These are phyloP conservation scores for Cremastobaeus sp. DNA, from an alignment of 2,888 invertebrate species.

Conservation along the genomic window DNA sequence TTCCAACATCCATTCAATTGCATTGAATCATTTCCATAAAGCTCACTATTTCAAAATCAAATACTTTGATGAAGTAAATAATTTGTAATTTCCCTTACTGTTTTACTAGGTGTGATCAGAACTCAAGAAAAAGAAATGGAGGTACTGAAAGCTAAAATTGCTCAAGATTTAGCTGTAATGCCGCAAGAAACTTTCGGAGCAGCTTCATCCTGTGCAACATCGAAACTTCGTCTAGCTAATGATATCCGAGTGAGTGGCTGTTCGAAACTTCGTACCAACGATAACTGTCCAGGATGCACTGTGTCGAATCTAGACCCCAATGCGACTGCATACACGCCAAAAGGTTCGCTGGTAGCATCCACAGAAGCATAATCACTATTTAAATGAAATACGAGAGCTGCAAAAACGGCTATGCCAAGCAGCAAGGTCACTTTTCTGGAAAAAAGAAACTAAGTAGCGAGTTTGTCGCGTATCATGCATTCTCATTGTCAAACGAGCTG, in stretches of 20 bases:
- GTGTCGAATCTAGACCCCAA: constrained; percentile 89
- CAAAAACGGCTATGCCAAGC: too few species aligned
- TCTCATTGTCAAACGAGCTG: constrained; percentile 30
- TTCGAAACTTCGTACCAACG: constrained; percentile 75
- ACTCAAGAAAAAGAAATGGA: constrained; percentile 94
- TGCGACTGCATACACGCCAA: constrained; percentile 94
- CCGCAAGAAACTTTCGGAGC: constrained; percentile 85
- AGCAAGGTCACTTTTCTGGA: constrained; percentile 35
- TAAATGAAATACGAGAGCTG: background rate
- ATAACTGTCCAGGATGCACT: constrained; percentile 77
- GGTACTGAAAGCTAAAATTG: constrained; percentile 92
- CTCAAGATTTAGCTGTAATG: constrained; percentile 96
- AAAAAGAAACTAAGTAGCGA: constrained; percentile 36
- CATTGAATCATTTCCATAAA: too few species aligned
- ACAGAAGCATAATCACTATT: constrained; percentile 80
- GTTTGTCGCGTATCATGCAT: constrained; percentile 30
- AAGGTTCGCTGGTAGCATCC: constrained; percentile 82
- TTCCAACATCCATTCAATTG: too few species aligned
- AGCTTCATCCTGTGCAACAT: constrained; percentile 80
- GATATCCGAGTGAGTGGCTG: constrained; percentile 73
- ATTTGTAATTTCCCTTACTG: constrained; percentile 27
- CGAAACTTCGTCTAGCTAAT: constrained; percentile 81
- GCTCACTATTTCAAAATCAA: too few species aligned
- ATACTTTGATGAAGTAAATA: too few species aligned
- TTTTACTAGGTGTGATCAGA: constrained; percentile 85